phyloP scores from a whole-genome alignment of 64 coral and sea anemone species.

The Pachyseris speciosa region DNA sequence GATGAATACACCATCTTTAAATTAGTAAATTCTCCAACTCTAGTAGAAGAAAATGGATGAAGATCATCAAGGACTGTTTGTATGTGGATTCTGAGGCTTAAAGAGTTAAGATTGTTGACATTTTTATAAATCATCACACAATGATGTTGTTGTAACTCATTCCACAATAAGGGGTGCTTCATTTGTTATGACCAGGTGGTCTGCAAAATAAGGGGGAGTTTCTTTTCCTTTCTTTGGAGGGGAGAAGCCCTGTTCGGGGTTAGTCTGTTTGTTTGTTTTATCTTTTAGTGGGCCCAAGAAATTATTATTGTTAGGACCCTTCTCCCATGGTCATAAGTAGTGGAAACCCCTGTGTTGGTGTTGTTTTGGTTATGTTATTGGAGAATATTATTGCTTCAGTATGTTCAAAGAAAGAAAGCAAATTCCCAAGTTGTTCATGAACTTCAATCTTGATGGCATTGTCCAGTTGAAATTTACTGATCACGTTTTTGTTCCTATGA shows the following conservation, averaged over 20 bases:
- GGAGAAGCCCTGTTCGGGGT: too few relatives aligned
- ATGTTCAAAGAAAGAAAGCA: constrained; percentile 58
- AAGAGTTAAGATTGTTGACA: constrained; percentile 31
- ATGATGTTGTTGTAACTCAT: constrained; percentile 37
- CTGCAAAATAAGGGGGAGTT: too few relatives aligned
- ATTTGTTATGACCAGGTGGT: too few relatives aligned
- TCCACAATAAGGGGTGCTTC: background rate
- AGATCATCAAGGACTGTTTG: too few relatives aligned
- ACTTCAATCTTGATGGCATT: constrained; percentile 42
- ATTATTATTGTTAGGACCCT: background rate
- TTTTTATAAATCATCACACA: constrained; percentile 32
- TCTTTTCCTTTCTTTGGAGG: too few relatives aligned
- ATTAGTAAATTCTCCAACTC: background rate
- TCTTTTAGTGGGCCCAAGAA: too few relatives aligned
- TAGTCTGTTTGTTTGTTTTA: too few relatives aligned
- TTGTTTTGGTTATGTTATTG: constrained; percentile 9
- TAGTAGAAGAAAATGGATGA: too few relatives aligned
- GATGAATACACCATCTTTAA: background rate
- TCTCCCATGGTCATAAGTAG: constrained; percentile 5
- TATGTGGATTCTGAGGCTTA: background rate
- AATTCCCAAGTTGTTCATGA: constrained; percentile 65
- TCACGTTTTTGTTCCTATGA: constrained; percentile 36
- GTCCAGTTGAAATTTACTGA: constrained; percentile 68
- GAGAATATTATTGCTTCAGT: constrained; percentile 43
- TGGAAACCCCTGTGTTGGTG: background rate